Evolutionary conservation across 2,888 invertebrate species (phyloP).

Genomic region (Trimorus sp.): DNA sequence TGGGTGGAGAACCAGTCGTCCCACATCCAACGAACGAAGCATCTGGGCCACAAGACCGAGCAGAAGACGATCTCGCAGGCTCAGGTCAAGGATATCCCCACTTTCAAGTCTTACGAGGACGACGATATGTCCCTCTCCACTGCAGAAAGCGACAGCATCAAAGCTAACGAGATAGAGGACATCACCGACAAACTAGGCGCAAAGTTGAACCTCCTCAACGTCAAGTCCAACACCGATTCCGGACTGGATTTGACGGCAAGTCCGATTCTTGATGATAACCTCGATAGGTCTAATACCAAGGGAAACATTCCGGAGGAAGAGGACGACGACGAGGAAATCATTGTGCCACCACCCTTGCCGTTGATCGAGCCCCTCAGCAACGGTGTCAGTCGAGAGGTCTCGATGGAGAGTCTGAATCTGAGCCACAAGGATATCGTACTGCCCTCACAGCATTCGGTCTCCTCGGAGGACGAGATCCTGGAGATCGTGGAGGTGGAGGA

Average conservation of each 20-base stretch:
- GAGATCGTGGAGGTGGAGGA: conserved; percentile 86
- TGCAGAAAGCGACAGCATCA: conserved; percentile 77
- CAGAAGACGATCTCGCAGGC: conserved; percentile 81
- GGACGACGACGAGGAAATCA: conserved; percentile 90
- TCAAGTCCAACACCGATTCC: conserved; percentile 78
- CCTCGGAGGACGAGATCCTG: conserved; percentile 87
- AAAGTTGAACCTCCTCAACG: conserved; percentile 77
- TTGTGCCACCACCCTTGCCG: conserved; percentile 91
- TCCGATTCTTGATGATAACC: conserved; percentile 76
- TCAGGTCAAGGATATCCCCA: conserved; percentile 84
- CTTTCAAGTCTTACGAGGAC: conserved; percentile 84
- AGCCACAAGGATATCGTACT: conserved; percentile 88
- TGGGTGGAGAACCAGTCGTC: conserved; percentile 96
- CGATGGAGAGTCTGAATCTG: conserved; percentile 91
- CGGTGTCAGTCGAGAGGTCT: conserved; percentile 88
- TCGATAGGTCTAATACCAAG: conserved; percentile 73
- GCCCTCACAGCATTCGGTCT: conserved; percentile 84
- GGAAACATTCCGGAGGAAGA: conserved; percentile 82
- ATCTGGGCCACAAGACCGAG: conserved; percentile 82
- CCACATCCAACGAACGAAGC: conserved; percentile 88
- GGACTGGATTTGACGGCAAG: conserved; percentile 78
- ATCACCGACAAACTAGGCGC: conserved; percentile 79
- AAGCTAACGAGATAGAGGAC: conserved; percentile 78
- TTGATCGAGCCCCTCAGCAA: conserved; percentile 89
- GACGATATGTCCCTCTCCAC: conserved; percentile 82